Percentiles rank a stretch among this genome's conserved stretches.
Evolutionary conservation across 64 coral and sea anemone species (phyloP).

Genomic region (Pachyseris speciosa): DNA sequence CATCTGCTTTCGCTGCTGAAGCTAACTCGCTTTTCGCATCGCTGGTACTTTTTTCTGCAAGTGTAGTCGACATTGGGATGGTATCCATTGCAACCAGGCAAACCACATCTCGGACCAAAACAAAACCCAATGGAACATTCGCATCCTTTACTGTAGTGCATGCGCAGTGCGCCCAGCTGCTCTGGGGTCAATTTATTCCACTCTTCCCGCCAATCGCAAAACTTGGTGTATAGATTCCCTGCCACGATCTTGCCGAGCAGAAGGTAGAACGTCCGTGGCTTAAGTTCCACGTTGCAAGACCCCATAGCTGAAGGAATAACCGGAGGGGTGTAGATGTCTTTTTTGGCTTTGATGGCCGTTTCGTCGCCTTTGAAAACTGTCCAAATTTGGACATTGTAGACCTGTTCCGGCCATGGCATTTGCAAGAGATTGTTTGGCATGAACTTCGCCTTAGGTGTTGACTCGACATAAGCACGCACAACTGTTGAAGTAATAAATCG

Average conservation of each 20-base stretch:
- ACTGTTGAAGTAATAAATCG: neutral
- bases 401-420: neutral
- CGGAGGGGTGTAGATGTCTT: neutral
- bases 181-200: neutral
- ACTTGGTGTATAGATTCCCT: neutral
- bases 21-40: neutral
- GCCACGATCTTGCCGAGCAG: neutral
- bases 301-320: neutral
- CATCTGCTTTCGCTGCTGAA: neutral
- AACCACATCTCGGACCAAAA: neutral
- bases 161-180: neutral
- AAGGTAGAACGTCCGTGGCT: neutral
- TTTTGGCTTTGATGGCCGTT: too few species aligned
- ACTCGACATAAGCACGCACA: neutral
- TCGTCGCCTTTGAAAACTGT: conserved; percentile 14
- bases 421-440: neutral
- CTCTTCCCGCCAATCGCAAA: neutral
- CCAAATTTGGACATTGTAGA: neutral
- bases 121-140: conserved; percentile 14
- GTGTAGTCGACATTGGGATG: neutral
- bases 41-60: conserved; percentile 6
- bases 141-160: conserved; percentile 1
- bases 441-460: neutral
- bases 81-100: conserved; percentile 12
- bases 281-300: neutral